Conservation (phyloP, 2,888 invertebrate genomes). For the Spialia ferax region DNA sequence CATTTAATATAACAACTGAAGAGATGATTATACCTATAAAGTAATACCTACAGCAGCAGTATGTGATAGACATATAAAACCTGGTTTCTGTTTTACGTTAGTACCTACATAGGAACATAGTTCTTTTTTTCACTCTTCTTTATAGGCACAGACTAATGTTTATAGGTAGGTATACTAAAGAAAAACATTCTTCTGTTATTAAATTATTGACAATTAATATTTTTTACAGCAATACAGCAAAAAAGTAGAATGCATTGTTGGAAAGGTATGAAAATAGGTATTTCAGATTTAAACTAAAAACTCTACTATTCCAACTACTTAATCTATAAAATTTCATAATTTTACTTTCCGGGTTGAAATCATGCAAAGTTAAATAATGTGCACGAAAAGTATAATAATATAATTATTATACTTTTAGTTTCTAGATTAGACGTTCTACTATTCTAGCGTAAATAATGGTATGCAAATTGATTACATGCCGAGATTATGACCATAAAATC, state of each 20-base stretch:
- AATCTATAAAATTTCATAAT: background rate
- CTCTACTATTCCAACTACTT: background rate
- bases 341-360: conserved; percentile 29
- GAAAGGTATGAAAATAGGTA: conserved; percentile 62
- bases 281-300: conserved; percentile 12
- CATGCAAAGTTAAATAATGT: background rate
- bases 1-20: background rate
- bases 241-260: conserved; percentile 68
- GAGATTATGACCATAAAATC: conserved; percentile 39
- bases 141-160: too few species aligned
- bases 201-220: background rate
- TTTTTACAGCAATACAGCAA: conserved; percentile 71
- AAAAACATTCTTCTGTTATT: too few species aligned
- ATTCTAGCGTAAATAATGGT: conserved; percentile 39
- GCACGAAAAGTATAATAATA: background rate
- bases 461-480: conserved; percentile 43
- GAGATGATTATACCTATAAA: too few species aligned
- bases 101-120: too few species aligned
- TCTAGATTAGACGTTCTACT: background rate
- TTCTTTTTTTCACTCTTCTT: too few species aligned
- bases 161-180: too few species aligned
- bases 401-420: too few species aligned
- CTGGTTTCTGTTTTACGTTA: too few species aligned
- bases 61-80: too few species aligned
- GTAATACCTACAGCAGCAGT: too few species aligned